Evolutionary conservation across 2,888 invertebrate species (phyloP).

Genomic region (Acrobasis suavella): DNA sequence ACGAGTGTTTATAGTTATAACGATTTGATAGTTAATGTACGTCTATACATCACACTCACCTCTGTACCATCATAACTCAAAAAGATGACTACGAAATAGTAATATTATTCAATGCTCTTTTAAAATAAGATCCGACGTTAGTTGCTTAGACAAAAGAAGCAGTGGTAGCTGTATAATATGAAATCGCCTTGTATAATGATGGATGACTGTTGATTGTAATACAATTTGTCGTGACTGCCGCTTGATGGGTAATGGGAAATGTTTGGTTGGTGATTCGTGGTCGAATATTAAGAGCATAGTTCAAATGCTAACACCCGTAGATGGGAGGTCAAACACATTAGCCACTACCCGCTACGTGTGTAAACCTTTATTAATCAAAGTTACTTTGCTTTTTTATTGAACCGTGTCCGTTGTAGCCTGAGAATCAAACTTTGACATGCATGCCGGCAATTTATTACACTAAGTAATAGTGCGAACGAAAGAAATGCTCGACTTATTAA

Average conservation of each 20-base stretch:
- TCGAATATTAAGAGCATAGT: conserved; percentile 73
- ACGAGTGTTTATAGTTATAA: conserved; percentile 66
- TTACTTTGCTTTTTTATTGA: conserved; percentile 39
- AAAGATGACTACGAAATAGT: conserved; percentile 39
- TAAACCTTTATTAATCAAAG: conserved; percentile 73
- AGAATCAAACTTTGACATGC: conserved; percentile 31
- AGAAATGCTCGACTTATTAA: conserved; percentile 23
- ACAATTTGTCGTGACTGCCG: conserved; percentile 78
- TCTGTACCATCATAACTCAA: conserved; percentile 46
- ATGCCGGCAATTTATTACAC: conserved; percentile 32
- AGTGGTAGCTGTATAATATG: conserved; percentile 52
- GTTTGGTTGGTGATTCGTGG: conserved; percentile 71
- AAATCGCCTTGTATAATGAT: conserved; percentile 57
- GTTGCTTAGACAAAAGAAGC: conserved; percentile 40
- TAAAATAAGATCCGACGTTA: neutral
- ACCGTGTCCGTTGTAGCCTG: conserved; percentile 33
- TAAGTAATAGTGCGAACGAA: conserved; percentile 23
- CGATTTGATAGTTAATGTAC: conserved; percentile 64
- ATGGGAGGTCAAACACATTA: conserved; percentile 78
- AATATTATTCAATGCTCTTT: conserved; percentile 23
- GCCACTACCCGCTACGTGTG: conserved; percentile 71
- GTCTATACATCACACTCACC: conserved; percentile 65
- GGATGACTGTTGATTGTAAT: conserved; percentile 69
- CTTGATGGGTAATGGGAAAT: conserved; percentile 73
- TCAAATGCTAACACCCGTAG: conserved; percentile 73